Evolutionary conservation across 2,113 vertebrate genomes (phyloP).

Genomic region (Piaya cayana): DNA sequence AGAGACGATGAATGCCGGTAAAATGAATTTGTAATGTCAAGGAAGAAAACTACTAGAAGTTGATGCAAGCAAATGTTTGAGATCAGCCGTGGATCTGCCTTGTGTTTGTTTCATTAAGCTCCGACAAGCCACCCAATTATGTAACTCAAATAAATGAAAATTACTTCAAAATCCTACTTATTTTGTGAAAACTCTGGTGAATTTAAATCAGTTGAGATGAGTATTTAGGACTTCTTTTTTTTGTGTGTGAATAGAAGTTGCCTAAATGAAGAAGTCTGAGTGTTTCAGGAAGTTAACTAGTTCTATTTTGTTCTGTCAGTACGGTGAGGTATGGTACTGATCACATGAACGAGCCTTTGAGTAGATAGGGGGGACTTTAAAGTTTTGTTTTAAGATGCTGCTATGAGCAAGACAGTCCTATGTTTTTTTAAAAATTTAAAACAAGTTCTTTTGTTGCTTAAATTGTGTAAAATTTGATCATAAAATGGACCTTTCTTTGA

Average conservation of each 20-base stretch:
- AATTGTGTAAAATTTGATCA: background rate
- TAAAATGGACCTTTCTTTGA: background rate
- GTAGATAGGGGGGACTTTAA: background rate
- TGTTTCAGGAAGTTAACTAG: background rate
- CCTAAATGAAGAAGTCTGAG: background rate
- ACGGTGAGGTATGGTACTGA: background rate
- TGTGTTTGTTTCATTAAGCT: constrained; percentile 80
- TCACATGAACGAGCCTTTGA: background rate
- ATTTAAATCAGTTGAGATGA: constrained; percentile 63
- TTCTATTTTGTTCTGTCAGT: background rate
- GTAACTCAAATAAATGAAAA: constrained; percentile 78
- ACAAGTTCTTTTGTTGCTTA: background rate
- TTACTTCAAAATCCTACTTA: constrained; percentile 69
- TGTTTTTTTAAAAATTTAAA: background rate
- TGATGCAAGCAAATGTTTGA: constrained; percentile 22
- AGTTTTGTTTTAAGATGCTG: background rate
- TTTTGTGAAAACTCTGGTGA: constrained; percentile 67
- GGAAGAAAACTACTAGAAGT: background rate
- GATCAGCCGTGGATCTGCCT: constrained; percentile 17
- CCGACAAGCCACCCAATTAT: constrained; percentile 72
- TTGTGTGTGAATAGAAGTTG: background rate
- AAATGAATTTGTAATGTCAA: constrained; percentile 34
- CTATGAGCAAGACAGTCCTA: background rate
- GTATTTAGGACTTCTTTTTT: background rate
- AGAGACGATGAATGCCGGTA: background rate